Evolutionary conservation across 2,888 invertebrate species (phyloP).

Genomic region (Sialis fuliginosa): DNA sequence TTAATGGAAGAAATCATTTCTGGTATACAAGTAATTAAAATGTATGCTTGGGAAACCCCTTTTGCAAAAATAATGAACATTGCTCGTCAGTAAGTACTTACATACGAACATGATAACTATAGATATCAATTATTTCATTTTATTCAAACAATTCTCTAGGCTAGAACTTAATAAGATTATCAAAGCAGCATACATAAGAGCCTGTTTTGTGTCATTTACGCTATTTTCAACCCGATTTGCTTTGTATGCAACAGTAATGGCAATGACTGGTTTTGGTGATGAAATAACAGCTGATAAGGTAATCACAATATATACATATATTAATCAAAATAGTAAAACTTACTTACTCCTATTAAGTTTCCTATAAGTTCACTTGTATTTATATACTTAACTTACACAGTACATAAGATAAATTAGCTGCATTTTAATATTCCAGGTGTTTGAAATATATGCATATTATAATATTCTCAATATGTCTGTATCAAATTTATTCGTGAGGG

Average conservation of each 20-base stretch:
- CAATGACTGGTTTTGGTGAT: slow-evolving; percentile 51
- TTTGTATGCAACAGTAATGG: slow-evolving; percentile 60
- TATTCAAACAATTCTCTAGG: slow-evolving; percentile 28
- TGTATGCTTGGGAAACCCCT: slow-evolving; percentile 59
- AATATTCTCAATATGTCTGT: too few species aligned
- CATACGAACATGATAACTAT: too few species aligned
- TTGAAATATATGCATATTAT: too few species aligned
- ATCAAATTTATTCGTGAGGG: slow-evolving; percentile 35
- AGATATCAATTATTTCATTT: too few species aligned
- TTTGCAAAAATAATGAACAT: slow-evolving; percentile 42
- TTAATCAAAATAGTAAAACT: too few species aligned
- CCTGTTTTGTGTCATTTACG: slow-evolving; percentile 40
- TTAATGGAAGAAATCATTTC: slow-evolving; percentile 89
- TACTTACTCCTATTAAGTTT: too few species aligned
- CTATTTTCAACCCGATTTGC: slow-evolving; percentile 76
- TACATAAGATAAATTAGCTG: too few species aligned
- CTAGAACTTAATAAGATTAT: slow-evolving; percentile 48
- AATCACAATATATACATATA: slow-evolving; percentile 54
- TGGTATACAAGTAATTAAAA: slow-evolving; percentile 76
- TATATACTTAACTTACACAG: too few species aligned
- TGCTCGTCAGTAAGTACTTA: slow-evolving; percentile 26
- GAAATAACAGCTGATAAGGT: slow-evolving; percentile 39
- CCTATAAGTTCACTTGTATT: too few species aligned
- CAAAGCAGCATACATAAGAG: slow-evolving; percentile 45
- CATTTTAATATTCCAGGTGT: too few species aligned